A percentile compares a stretch with the other conserved stretches of the same genome.
phyloP scores from a whole-genome alignment of 2,888 invertebrate genomes.

The Archaeoteleia sp. region DNA sequence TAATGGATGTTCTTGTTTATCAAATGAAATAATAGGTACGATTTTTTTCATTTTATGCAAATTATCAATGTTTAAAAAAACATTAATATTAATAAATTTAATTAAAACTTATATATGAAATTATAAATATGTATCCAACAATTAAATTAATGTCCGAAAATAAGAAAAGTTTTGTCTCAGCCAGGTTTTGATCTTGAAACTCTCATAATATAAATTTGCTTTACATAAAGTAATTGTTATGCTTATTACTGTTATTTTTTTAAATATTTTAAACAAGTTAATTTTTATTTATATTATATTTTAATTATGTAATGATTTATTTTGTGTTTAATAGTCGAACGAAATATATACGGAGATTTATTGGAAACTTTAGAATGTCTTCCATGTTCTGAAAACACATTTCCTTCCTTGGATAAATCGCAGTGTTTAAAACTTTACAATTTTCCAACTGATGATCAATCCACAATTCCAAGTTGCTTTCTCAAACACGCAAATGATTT shows the following conservation, averaged over 20 bases:
- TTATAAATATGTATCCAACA: too few species aligned
- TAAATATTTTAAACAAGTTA: too few species aligned
- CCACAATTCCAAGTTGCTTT: conserved; percentile 67
- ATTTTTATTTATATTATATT: too few species aligned
- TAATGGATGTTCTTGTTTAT: conserved; percentile 59
- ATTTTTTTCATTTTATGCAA: conserved; percentile 12
- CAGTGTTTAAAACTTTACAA: conserved; percentile 21
- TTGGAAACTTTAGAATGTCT: conserved; percentile 70
- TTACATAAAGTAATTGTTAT: too few species aligned
- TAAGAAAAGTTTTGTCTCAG: too few species aligned
- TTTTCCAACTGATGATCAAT: conserved; percentile 65
- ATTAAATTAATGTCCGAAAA: too few species aligned
- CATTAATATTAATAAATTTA: conserved; percentile 7
- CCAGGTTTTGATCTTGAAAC: too few species aligned
- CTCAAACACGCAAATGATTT: conserved; percentile 53
- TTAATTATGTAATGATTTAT: conserved; percentile 9
- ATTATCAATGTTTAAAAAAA: neutral
- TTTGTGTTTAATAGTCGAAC: conserved; percentile 68
- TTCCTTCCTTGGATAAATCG: conserved; percentile 70
- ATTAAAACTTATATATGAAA: conserved; percentile 2
- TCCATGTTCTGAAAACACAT: conserved; percentile 72
- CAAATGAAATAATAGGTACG: conserved; percentile 69
- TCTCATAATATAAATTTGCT: too few species aligned
- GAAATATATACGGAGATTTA: conserved; percentile 69
- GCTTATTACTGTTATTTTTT: too few species aligned